Base-by-base conservation (phyloP, 1,140 invertebrate genomes). In the Drosophila chauvacae region DNA sequence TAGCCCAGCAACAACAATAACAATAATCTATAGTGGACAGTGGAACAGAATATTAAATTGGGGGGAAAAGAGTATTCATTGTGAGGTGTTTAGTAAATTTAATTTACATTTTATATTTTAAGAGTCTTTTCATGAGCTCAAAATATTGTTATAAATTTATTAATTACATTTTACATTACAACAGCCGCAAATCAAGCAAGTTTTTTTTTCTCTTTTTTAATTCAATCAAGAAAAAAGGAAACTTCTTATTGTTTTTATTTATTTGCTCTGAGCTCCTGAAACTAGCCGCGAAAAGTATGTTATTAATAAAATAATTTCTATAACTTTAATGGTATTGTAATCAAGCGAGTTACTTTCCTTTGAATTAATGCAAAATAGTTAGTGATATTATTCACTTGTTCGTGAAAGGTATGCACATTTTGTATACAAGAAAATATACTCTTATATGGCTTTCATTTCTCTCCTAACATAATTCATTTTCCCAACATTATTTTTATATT, bases 1-100 rank as follows among this genome's bases (percentile, higher is more conserved):
- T 82, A 86, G 83, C 82, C 61, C 47, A 51, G 30, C 55, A 51
- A 33, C 26, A 62, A 50, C 65, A 48, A 39, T 55, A 55, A 55
- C 51, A 55, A 55, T 55, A 56, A 56, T 39, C 14, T 26, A 11
- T 2, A 39, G 20, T 16, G 35, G 5, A 56, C 53, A 26, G 20
- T 56, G 53, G 53, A 14, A 0, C 2, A 2, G 3, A 53, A 20
- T 33, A 7, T 0, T 7, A 20, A 33, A 7, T 28, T 18, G 0
- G 5, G 44, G 26, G 2, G 0, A 0, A 30, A n/a, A 33, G 5
- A 0, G 16, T 28, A 0, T 0, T 2, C 4, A 16, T 48, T 26
- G 0, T 9, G 5, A 2, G 7, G 4, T 10, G 9, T 28, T 48
- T n/a, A 14, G 6, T 4, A n/a, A n/a, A n/a, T n/a, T n/a, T n/a